Conservation (phyloP, 2,113 vertebrate genomes). For the Megaptera novaeangliae region DNA sequence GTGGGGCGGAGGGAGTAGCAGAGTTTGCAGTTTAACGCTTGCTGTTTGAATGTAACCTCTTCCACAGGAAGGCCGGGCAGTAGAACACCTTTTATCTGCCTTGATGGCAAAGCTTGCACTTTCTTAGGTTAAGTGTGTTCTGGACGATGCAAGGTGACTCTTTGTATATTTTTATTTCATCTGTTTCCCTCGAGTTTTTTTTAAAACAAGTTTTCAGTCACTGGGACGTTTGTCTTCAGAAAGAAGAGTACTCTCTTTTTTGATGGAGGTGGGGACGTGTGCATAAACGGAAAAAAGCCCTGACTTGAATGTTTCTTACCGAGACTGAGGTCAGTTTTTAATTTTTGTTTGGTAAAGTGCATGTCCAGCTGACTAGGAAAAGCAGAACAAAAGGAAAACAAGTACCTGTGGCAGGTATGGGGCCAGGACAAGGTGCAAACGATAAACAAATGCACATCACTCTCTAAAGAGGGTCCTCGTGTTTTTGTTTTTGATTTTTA, state of each 20-base stretch:
- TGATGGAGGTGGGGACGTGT: neutral
- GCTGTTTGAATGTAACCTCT: neutral
- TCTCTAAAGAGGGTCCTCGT: too few species aligned
- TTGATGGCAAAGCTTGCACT: neutral
- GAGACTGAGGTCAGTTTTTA: neutral
- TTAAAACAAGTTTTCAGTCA: neutral
- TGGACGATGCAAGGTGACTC: neutral
- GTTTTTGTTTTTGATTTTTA: neutral
- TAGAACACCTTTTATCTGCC: neutral
- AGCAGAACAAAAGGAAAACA: neutral
- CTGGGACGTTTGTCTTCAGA: neutral
- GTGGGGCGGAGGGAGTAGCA: conserved; percentile 57
- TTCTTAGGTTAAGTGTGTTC: neutral
- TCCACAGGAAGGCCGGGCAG: neutral
- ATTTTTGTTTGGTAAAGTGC: neutral
- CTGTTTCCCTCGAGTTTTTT: neutral
- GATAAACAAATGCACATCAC: rapidly evolving
- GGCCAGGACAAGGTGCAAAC: neutral
- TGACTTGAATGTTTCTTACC: neutral
- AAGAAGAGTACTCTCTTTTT: neutral
- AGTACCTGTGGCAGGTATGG: rapidly evolving
- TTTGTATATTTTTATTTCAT: neutral
- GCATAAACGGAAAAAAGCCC: neutral
- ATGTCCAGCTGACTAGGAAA: neutral
- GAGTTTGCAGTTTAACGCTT: conserved; percentile 26